Conservation (phyloP, 1,140 invertebrate genomes). For the Lanistes nyassanus region DNA sequence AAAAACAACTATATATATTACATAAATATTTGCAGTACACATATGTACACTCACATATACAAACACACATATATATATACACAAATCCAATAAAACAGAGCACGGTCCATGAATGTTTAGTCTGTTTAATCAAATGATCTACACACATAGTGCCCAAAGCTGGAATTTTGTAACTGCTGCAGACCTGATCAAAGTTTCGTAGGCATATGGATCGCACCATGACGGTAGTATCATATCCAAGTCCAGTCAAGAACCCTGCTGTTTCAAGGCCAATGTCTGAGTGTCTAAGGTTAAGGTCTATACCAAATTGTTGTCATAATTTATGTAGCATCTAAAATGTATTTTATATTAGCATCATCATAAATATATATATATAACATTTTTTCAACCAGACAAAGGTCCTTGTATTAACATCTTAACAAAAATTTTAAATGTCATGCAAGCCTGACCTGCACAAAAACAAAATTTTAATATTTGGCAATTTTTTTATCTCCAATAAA, state of each 20-base stretch:
- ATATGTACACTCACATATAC: neutral
- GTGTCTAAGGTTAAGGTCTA: constrained; percentile 12
- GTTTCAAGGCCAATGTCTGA: constrained; percentile 91
- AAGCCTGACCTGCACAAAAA: too few species aligned
- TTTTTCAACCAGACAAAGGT: too few species aligned
- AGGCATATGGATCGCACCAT: constrained; percentile 92
- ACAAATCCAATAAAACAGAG: too few species aligned
- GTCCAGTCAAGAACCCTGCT: constrained; percentile 89
- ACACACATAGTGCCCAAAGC: constrained; percentile 90
- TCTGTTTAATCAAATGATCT: constrained; percentile 69
- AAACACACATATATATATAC: too few species aligned
- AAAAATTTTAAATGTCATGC: too few species aligned
- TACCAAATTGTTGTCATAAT: neutral
- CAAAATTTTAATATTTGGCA: too few species aligned
- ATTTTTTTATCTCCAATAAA: too few species aligned
- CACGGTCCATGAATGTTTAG: too few species aligned
- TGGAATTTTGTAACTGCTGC: constrained; percentile 79
- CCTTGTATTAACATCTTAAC: too few species aligned
- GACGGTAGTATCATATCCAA: constrained; percentile 89
- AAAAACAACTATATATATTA: too few species aligned
- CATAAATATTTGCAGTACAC: neutral
- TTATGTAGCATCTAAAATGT: too few species aligned
- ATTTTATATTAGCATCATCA: too few species aligned
- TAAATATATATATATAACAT: neutral
- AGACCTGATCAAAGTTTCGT: constrained; percentile 97